Base-by-base conservation (phyloP, 2,113 vertebrate genomes). In the Malurus elegans region DNA sequence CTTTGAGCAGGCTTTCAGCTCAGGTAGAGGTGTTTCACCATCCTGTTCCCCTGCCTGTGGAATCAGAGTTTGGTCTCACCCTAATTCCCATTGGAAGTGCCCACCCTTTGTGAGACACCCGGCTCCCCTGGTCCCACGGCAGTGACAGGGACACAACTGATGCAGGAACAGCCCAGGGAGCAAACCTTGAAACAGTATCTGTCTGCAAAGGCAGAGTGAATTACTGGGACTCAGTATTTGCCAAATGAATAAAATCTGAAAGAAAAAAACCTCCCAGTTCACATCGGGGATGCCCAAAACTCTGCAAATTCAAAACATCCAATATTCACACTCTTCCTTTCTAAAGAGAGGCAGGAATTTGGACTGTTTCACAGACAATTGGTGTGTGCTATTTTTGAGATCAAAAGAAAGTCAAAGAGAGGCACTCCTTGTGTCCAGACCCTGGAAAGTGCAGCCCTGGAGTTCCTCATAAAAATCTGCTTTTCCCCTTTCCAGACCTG, bases 101-200 rank as follows among this genome's bases (percentile, higher is more conserved):
- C 19, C 4, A 6, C 38, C 36, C 28, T 32, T 34, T 61, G 31
- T 2, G 4, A 60, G 34, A 42, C 51, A 48, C 18, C 1, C 1
- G 3, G 48, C 20, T 78, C 8, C 51, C 2, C 3, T 4, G 4
- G n/a, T 42, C 18, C 29, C 47, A 54, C 0, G 0, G 38, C 40
- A 51, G 9, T 42, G 45, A 32, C 29, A 51, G 15, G 12, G 44
- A 31, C 40, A 47, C 38, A 81, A 14, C 15, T 6, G 3, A 32
- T 20, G 29, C 45, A 36, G 31, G 45, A 80, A 17, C 32, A 51
- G 73, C 31, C 36, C 56, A 34, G 23, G 42, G 45, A 60, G n/a
- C 42, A 79, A 50, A 87, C 32, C n/a, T 61, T 50, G 66, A 61
- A 75, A 57, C 8, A 18, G 8, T 17, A 60, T n/a, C 20, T 56